A percentile compares a stretch with the other conserved stretches of the same genome.
Conservation (phyloP, 2,113 vertebrate genomes). For the Podarcis cretensis region DNA sequence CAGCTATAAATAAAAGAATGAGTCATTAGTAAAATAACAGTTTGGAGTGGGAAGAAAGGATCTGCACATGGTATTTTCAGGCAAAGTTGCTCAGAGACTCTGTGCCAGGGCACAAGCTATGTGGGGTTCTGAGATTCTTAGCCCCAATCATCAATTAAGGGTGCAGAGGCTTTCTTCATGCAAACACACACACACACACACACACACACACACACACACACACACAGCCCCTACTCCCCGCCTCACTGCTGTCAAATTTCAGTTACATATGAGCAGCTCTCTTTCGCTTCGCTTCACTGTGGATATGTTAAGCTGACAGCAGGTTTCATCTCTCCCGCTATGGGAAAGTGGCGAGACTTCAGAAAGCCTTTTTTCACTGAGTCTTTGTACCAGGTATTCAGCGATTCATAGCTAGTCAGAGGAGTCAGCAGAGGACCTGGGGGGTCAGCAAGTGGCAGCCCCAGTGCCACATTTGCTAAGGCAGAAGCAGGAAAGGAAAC, state of each 20-base stretch:
- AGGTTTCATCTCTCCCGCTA: not conserved
- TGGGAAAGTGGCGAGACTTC: not conserved
- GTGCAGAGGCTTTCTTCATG: not conserved
- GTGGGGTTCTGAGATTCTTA: constrained; percentile 19
- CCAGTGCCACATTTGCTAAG: not conserved
- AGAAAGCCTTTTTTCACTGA: not conserved
- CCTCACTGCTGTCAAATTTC: not conserved
- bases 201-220: too few species aligned
- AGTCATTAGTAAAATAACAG: constrained; percentile 75
- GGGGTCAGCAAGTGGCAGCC: too few species aligned
- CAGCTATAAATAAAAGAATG: constrained; percentile 75
- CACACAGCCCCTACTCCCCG: not conserved
- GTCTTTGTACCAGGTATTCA: not conserved
- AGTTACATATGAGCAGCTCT: not conserved
- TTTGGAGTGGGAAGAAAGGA: constrained; percentile 70
- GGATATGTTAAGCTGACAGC: constrained; percentile 4
- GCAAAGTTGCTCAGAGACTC: constrained; percentile 53
- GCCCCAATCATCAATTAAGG: constrained; percentile 30
- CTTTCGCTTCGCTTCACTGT: not conserved
- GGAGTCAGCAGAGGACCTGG: not conserved
- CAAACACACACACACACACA: not conserved
- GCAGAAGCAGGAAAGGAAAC: not conserved
- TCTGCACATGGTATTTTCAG: constrained; percentile 63
- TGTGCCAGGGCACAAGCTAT: constrained; percentile 56
- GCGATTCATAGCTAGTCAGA: not conserved